Percentiles rank a stretch among this genome's conserved stretches.
These are phyloP conservation scores for Thecocarcelia acutangulata DNA, from an alignment of 2,888 invertebrate genomes.

Conservation along the genomic window DNA sequence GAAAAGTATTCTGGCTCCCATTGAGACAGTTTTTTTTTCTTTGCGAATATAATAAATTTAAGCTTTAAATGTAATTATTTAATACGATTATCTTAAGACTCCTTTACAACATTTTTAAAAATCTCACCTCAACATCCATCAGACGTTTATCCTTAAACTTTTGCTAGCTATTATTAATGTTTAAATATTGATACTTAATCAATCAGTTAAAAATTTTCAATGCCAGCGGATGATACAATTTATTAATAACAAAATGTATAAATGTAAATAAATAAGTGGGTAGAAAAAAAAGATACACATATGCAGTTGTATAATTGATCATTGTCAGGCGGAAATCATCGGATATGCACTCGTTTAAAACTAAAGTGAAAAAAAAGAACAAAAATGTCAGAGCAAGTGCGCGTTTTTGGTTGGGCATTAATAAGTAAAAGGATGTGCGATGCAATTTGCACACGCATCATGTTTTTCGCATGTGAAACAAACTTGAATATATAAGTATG, in stretches of 20 bases:
- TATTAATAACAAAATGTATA: conserved; percentile 39
- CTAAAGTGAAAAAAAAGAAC: conserved; percentile 15
- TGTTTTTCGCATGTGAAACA: neutral
- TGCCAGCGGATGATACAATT: conserved; percentile 50
- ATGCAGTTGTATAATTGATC: conserved; percentile 62
- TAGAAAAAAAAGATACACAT: conserved; percentile 8
- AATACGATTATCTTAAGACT: too few relatives aligned
- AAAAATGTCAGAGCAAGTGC: neutral
- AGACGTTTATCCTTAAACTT: neutral
- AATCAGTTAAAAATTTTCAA: conserved; percentile 56
- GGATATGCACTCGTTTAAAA: conserved; percentile 53
- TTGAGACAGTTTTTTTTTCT: too few relatives aligned
- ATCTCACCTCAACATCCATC: too few relatives aligned
- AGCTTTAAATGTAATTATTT: too few relatives aligned
- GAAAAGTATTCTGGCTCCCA: too few relatives aligned
- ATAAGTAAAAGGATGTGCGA: neutral
- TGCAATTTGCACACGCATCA: neutral
- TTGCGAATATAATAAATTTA: too few relatives aligned
- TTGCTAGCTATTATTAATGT: neutral
- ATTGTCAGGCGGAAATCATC: conserved; percentile 64
- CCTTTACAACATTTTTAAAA: too few relatives aligned
- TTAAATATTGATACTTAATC: conserved; percentile 53
- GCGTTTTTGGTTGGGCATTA: neutral
- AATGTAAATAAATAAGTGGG: conserved; percentile 5
- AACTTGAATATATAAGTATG: neutral